These are phyloP conservation scores for Labeo catla DNA, from an alignment of 2,113 vertebrate species.

Conservation along the genomic window DNA sequence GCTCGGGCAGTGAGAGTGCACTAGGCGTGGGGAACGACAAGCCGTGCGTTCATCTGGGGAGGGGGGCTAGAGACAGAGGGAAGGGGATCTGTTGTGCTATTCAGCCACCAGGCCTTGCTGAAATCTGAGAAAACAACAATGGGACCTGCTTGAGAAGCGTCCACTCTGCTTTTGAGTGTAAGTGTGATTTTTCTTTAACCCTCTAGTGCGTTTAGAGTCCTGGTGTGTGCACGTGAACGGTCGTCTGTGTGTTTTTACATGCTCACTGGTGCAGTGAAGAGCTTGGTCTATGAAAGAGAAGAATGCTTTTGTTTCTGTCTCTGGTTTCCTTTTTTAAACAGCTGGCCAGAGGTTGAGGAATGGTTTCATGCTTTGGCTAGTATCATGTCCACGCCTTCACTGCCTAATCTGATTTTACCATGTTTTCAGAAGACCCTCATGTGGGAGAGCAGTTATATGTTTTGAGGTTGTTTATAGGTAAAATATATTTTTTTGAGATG, in stretches of 20 bases:
- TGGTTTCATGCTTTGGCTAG: not conserved
- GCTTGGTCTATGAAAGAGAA: conserved; percentile 10
- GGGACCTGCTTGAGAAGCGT: conserved; percentile 54
- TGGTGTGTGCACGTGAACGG: conserved; percentile 13
- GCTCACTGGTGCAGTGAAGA: not conserved
- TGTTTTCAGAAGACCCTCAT: not conserved
- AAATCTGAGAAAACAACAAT: conserved; percentile 53
- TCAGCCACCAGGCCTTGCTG: conserved; percentile 38
- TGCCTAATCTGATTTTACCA: not conserved
- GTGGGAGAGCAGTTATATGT: not conserved
- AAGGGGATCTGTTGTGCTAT: conserved; percentile 37
- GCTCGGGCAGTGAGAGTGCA: conserved; percentile 50
- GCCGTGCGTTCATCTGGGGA: not conserved
- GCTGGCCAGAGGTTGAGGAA: conserved; percentile 12
- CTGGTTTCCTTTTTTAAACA: not conserved
- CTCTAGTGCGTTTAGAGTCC: conserved; percentile 42
- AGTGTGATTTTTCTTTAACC: conserved; percentile 62
- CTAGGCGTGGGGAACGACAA: conserved; percentile 27
- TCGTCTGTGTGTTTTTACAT: conserved; percentile 29
- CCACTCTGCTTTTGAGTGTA: conserved; percentile 27
- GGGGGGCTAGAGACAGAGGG: not conserved
- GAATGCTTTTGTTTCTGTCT: conserved; percentile 53
- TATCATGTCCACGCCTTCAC: not conserved
- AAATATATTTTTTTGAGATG: not conserved
- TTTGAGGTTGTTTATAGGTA: not conserved